These are phyloP conservation scores for Ferdinandea cuprea DNA, from an alignment of 2,888 invertebrate genomes.

Conservation along the genomic window DNA sequence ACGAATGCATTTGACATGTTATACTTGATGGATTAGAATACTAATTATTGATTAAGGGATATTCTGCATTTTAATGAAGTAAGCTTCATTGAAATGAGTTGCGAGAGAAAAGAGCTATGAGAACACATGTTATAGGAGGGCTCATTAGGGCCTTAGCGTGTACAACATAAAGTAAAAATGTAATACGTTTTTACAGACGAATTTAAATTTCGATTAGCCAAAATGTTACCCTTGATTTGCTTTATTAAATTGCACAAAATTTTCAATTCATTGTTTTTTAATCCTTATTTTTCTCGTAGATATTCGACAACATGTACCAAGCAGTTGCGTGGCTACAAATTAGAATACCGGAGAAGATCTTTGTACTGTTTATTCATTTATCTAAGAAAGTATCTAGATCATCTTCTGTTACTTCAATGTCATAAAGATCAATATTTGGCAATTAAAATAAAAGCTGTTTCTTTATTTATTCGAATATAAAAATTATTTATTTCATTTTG, in stretches of 20 bases:
- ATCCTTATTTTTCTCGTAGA: neutral
- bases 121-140: slow-evolving; percentile 44
- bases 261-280: slow-evolving; percentile 9
- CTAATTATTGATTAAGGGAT: slow-evolving; percentile 81
- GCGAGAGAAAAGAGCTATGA: neutral
- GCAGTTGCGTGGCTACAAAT: too few species aligned
- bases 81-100: slow-evolving; percentile 28
- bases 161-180: neutral
- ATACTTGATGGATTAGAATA: slow-evolving; percentile 82
- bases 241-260: neutral
- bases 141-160: slow-evolving; percentile 26
- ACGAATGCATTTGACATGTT: slow-evolving; percentile 83
- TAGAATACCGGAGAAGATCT: too few species aligned
- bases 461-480: too few species aligned
- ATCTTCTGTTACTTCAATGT: too few species aligned
- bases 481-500: too few species aligned
- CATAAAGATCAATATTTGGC: too few species aligned
- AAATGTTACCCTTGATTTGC: neutral
- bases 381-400: too few species aligned
- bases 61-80: slow-evolving; percentile 78
- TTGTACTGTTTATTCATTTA: too few species aligned
- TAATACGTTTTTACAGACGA: neutral
- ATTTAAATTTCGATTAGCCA: slow-evolving; percentile 38
- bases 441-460: too few species aligned
- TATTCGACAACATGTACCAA: too few species aligned